Conservation (phyloP, 2,888 invertebrate genomes). For the Brenthis daphne region DNA sequence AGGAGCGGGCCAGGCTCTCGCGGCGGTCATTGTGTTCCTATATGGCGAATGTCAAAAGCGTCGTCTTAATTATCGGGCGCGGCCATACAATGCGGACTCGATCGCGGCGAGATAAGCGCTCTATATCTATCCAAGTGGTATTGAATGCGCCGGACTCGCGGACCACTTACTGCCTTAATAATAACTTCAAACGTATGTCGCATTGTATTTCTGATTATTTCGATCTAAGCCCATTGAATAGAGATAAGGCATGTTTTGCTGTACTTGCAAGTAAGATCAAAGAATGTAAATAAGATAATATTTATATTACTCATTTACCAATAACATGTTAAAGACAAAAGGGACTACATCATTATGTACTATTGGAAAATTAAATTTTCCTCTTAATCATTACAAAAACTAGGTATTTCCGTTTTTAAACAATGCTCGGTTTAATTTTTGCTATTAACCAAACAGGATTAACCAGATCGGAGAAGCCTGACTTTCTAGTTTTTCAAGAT, state of each 20-base stretch:
- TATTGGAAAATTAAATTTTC: not conserved
- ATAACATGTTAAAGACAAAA: slow-evolving; percentile 1
- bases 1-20: slow-evolving; percentile 66
- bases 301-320: slow-evolving; percentile 3
- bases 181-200: slow-evolving; percentile 77
- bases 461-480: slow-evolving; percentile 62
- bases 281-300: slow-evolving; percentile 31
- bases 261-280: slow-evolving; percentile 31
- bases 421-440: slow-evolving; percentile 51
- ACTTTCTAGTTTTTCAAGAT: slow-evolving; percentile 70
- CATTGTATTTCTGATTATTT: slow-evolving; percentile 78
- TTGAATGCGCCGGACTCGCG: slow-evolving; percentile 64
- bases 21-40: slow-evolving; percentile 81
- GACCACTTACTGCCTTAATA: slow-evolving; percentile 70
- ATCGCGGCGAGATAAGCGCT: slow-evolving; percentile 78
- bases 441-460: slow-evolving; percentile 65
- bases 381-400: slow-evolving; percentile 17
- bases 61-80: slow-evolving; percentile 82
- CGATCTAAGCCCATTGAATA: slow-evolving; percentile 74
- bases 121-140: slow-evolving; percentile 69
- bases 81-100: slow-evolving; percentile 79
- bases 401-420: slow-evolving; percentile 50
- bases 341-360: not conserved
- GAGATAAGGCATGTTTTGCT: slow-evolving; percentile 66
- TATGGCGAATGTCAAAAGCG: slow-evolving; percentile 82